These are phyloP conservation scores for Rhagologus leucostigma DNA, from an alignment of 2,113 vertebrate species.

Conservation along the genomic window DNA sequence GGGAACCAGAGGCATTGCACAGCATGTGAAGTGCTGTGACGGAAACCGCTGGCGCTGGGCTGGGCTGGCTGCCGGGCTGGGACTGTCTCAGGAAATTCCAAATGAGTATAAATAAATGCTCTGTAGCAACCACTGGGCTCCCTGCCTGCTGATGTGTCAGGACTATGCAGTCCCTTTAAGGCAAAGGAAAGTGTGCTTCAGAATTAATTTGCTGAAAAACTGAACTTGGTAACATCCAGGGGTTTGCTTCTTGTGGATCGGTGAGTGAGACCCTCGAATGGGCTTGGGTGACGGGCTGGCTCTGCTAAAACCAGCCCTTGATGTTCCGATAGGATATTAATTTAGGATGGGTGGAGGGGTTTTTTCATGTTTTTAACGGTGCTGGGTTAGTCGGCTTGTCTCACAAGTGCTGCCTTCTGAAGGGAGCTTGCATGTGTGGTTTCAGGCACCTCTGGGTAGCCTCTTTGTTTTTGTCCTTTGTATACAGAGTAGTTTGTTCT, in stretches of 20 bases:
- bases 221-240: not conserved
- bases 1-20: not conserved
- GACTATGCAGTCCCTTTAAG: constrained; percentile 55
- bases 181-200: constrained; percentile 57
- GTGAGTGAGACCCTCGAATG: constrained; percentile 44
- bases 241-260: constrained; percentile 20
- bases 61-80: constrained; percentile 44
- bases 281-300: not conserved
- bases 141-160: constrained; percentile 70
- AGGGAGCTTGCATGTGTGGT: not conserved
- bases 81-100: constrained; percentile 90
- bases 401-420: not conserved
- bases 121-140: constrained; percentile 67
- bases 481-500: not conserved
- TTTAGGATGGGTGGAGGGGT: not conserved
- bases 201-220: constrained; percentile 65
- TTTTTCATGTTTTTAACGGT: not conserved
- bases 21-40: constrained; percentile 6
- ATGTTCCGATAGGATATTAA: not conserved
- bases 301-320: not conserved
- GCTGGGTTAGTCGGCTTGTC: not conserved
- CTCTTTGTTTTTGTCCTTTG: not conserved
- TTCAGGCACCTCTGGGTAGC: not conserved
- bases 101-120: constrained; percentile 78
- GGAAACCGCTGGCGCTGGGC: constrained; percentile 60